Evolutionary conservation across 64 coral and sea anemone genomes (phyloP).

Genomic region (Montipora capricornis): DNA sequence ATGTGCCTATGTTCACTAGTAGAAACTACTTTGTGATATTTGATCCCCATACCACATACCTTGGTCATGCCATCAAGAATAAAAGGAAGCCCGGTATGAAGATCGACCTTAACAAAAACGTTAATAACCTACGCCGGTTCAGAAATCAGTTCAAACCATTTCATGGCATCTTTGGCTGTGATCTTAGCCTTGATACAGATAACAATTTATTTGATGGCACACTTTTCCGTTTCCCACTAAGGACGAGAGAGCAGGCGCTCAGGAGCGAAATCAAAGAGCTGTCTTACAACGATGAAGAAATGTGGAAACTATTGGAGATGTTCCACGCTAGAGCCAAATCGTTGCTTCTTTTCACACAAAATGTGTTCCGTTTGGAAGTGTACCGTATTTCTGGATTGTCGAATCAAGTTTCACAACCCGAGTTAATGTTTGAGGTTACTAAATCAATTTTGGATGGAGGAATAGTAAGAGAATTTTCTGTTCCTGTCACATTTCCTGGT

Average conservation of each 20-base stretch:
- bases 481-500: background rate
- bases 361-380: constrained; percentile 63
- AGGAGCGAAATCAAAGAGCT: constrained; percentile 76
- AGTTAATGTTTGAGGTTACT: background rate
- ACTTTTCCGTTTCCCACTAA: constrained; percentile 77
- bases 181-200: constrained; percentile 45
- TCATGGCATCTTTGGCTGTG: constrained; percentile 82
- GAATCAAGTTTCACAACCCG: background rate
- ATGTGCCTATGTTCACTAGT: constrained; percentile 88
- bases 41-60: constrained; percentile 83
- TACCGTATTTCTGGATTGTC: constrained; percentile 8
- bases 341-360: constrained; percentile 86
- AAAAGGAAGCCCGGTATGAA: constrained; percentile 66
- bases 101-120: constrained; percentile 48
- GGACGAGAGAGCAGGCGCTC: constrained; percentile 69
- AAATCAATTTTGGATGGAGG: background rate
- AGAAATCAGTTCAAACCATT: constrained; percentile 19
- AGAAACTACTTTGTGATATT: constrained; percentile 75
- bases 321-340: constrained; percentile 59
- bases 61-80: constrained; percentile 58
- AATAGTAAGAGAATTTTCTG: background rate
- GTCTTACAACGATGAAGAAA: constrained; percentile 57
- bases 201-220: constrained; percentile 73
- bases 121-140: background rate
- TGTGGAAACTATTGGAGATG: constrained; percentile 57